Evolutionary conservation across 1,140 invertebrate species (phyloP).

Genomic region (Hypsibius dujardini): DNA sequence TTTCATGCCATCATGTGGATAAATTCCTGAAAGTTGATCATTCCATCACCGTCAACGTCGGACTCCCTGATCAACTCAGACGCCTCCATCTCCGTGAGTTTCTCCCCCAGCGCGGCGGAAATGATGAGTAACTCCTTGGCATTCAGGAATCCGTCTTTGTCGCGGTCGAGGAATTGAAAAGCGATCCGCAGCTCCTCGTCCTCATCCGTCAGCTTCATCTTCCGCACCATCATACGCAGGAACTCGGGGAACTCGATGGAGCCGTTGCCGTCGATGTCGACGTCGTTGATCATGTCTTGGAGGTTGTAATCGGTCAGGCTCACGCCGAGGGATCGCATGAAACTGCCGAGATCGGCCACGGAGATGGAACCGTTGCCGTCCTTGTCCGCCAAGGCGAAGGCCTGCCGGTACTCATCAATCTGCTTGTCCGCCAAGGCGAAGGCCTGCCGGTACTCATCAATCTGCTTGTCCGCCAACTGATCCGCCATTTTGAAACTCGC

Average conservation of each 20-base stretch:
- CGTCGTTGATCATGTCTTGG: slow-evolving; percentile 72
- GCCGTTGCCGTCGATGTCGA: slow-evolving; percentile 54
- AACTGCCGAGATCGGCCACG: slow-evolving; percentile 65
- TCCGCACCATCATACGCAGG: slow-evolving; percentile 79
- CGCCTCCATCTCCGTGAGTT: slow-evolving; percentile 21
- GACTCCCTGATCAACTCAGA: slow-evolving; percentile 25
- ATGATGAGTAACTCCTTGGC: neutral
- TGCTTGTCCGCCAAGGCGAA: slow-evolving; percentile 47
- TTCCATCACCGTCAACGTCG: slow-evolving; percentile 24
- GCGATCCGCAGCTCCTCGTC: slow-evolving; percentile 54
- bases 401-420: slow-evolving; percentile 65
- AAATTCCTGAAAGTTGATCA: slow-evolving; percentile 26
- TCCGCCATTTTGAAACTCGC: slow-evolving; percentile 8
- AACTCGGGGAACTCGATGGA: slow-evolving; percentile 87
- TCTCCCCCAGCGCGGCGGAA: neutral
- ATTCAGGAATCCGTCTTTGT: neutral
- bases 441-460: slow-evolving; percentile 69
- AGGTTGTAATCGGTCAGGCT: slow-evolving; percentile 70
- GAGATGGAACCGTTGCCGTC: slow-evolving; percentile 76
- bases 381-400: slow-evolving; percentile 79
- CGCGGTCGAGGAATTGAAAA: slow-evolving; percentile 20
- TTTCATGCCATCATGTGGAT: slow-evolving; percentile 24
- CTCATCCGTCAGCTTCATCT: slow-evolving; percentile 59
- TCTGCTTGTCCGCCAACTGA: slow-evolving; percentile 49
- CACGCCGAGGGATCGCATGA: slow-evolving; percentile 71